Conservation (phyloP, 2,888 invertebrate species). For the Mamestra brassicae region DNA sequence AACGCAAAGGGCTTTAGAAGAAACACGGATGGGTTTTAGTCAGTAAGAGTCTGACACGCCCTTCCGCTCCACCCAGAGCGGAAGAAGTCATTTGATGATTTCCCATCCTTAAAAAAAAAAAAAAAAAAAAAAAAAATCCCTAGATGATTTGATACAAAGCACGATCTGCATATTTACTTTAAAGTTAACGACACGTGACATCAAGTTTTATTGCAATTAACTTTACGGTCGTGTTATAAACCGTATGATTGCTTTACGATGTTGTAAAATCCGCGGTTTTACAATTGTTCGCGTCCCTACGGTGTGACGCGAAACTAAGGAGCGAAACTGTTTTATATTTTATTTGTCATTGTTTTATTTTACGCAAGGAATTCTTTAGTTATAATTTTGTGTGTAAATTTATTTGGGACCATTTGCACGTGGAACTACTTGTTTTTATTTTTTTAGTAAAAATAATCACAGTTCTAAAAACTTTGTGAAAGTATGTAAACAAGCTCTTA, state of each 20-base stretch:
- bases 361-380: background rate
- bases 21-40: too few relatives aligned
- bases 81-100: too few relatives aligned
- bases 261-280: slow-evolving; percentile 74
- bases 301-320: slow-evolving; percentile 53
- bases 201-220: slow-evolving; percentile 72
- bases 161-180: slow-evolving; percentile 58
- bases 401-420: background rate
- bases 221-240: slow-evolving; percentile 76
- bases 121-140: too few relatives aligned
- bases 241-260: slow-evolving; percentile 80
- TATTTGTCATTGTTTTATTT: slow-evolving; percentile 26
- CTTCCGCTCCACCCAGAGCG: too few relatives aligned
- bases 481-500: too few relatives aligned
- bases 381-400: background rate
- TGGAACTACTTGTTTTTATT: too few relatives aligned
- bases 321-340: slow-evolving; percentile 29
- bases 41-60: too few relatives aligned
- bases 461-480: too few relatives aligned
- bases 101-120: too few relatives aligned
- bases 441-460: too few relatives aligned
- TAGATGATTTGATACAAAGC: slow-evolving; percentile 47
- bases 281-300: slow-evolving; percentile 64
- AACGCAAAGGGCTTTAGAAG: too few relatives aligned
- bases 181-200: slow-evolving; percentile 75